Evolutionary conservation across 2,888 invertebrate genomes (phyloP), one percentile per base, ranked within the genome.

Genomic region (Halocaridina rubra): DNA sequence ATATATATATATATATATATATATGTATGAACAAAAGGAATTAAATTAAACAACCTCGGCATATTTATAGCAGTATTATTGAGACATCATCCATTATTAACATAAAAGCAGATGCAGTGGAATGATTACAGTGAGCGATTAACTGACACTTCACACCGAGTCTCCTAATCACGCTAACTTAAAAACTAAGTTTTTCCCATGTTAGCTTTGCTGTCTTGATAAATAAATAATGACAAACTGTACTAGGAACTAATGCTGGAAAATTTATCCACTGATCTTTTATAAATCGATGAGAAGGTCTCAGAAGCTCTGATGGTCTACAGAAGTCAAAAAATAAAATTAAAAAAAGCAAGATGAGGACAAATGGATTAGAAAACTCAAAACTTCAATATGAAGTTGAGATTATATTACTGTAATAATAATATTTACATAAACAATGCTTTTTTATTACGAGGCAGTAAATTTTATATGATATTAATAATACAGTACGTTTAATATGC

Each of bases 361-460:
- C n/a, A 59, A 67, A 53, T 77, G 57, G 69, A 33, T 61, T 61
- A 59, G 24, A 57, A 78, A 84, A 64, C 71, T 71, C 77, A 82
- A 77, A 78, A 84, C 82, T 84, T 84, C 82, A 84, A 84, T 84
- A 84, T 84, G 82, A 84, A 84, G 82, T 84, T 30, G 72, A 84
- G 82, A 78, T 84, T 84, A 84, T 33, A 46, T 67, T 78, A 39
- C 32, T 67, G 22, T 78, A 61, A 78, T 71, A 77, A 84, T 78
- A 53, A 29, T 84, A 84, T 77, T 72, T 29, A 78, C 32, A 84
- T 69, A 71, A 84, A 71, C 71, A 82, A 84, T 78, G 82, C 82
- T 78, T 76, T 59, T 82, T 69, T 76, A 77, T 30, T 74, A 75
- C 67, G 78, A 27, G 29, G 72, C 77, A 64, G n/a, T 78, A 78